Evolutionary conservation across 2,797 vertebrate species (phyloP).

Genomic region (Micrastur ruficollis): DNA sequence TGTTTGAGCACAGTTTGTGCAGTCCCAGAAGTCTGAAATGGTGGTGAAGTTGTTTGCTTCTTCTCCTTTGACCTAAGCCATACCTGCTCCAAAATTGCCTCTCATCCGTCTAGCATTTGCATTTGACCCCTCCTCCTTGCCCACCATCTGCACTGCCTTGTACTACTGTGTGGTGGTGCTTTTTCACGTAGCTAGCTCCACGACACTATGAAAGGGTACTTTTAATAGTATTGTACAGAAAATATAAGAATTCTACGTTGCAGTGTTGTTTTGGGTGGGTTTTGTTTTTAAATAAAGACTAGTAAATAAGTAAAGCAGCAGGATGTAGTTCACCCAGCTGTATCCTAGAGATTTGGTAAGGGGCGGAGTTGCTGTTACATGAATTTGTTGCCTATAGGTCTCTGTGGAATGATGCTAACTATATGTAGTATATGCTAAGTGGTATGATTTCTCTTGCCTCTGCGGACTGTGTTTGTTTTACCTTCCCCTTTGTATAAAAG

Average conservation of each 20-base stretch:
- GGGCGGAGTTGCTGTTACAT: neutral
- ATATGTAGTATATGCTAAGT: neutral
- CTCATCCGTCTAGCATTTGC: neutral
- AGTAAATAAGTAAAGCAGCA: neutral
- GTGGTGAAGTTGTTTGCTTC: neutral
- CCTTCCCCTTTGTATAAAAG: neutral
- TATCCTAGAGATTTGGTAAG: neutral
- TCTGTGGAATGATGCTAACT: neutral
- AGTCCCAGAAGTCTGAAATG: neutral
- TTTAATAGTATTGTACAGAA: neutral
- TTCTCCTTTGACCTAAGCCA: neutral
- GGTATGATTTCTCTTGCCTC: neutral
- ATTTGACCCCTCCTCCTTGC: neutral
- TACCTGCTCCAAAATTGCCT: neutral
- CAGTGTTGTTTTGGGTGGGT: neutral
- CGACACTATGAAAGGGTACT: neutral
- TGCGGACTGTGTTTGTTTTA: neutral
- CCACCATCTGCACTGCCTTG: neutral
- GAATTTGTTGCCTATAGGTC: neutral
- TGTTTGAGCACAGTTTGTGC: neutral
- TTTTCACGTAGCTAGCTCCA: neutral
- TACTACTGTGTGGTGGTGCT: neutral
- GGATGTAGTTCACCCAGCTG: neutral
- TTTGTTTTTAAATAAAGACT: neutral
- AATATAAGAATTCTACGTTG: neutral